A percentile compares a stretch with the other conserved stretches of the same genome.
Conservation (phyloP, 2,113 vertebrate genomes). For the Phoxinus phoxinus region DNA sequence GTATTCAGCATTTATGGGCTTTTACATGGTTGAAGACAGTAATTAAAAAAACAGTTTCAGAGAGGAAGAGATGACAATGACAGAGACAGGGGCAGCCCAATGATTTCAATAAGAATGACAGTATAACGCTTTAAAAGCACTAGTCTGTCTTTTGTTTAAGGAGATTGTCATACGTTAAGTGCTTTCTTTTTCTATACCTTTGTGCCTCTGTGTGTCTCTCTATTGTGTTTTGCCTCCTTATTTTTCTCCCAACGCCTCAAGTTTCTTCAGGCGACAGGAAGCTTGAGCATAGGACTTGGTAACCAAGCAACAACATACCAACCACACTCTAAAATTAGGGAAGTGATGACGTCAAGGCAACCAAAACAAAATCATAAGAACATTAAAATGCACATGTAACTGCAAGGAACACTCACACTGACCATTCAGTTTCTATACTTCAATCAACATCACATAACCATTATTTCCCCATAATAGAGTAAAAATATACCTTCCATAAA, state of each 20-base stretch:
- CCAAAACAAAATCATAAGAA: conserved; percentile 54
- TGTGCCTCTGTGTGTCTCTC: conserved; percentile 17
- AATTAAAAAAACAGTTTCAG: conserved; percentile 49
- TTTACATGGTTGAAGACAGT: conserved; percentile 50
- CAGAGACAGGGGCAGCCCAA: background rate
- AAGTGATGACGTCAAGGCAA: conserved; percentile 57
- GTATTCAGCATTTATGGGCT: conserved; percentile 48
- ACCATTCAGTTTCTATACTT: conserved; percentile 14
- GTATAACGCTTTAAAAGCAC: background rate
- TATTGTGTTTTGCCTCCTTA: conserved; percentile 37
- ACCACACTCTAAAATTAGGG: conserved; percentile 65
- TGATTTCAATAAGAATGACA: conserved; percentile 10
- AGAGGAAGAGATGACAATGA: conserved; percentile 1
- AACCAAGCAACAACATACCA: conserved; percentile 62
- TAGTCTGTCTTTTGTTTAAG: conserved; percentile 5
- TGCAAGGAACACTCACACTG: conserved; percentile 2
- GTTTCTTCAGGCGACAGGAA: conserved; percentile 57
- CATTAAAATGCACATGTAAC: conserved; percentile 38
- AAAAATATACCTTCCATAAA: conserved; percentile 2
- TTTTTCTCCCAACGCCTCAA: conserved; percentile 54
- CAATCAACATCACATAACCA: background rate
- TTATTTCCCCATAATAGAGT: background rate
- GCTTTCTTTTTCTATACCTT: background rate
- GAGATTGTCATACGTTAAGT: conserved; percentile 9
- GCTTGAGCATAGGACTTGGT: conserved; percentile 58